Evolutionary conservation across 2,888 invertebrate species (phyloP), one percentile per base, ranked within the genome.

Genomic region (Chalcosyrphus nemorum): DNA sequence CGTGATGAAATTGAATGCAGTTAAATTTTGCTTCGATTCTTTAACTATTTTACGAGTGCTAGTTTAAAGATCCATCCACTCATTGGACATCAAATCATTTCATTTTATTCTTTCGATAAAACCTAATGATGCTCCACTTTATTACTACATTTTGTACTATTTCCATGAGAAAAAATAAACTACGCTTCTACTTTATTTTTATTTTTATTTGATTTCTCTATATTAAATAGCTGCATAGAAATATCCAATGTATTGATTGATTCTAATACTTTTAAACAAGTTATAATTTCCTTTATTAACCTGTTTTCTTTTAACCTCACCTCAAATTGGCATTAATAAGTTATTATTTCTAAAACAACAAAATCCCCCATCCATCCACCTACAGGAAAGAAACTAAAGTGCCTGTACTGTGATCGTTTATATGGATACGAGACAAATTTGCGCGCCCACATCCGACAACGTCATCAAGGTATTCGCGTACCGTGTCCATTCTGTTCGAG

Each of bases 351-450:
- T 84, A 84, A 84, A 84, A 80, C 82, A 84, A 84, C 70, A 80
- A 84, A 84, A 84, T 84, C 84, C 84, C 84, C 84, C 84, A 68
- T 84, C 78, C 74, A 84, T 84, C 84, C 84, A 74, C 84, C 84
- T 93, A 2, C 93, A 97, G 97, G 97, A 89, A 97, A 97, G 92
- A 97, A 97, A 92, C 93, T 97, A 90, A 97, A 97, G 93, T 97
- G 97, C 92, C 96, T 97, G 89, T 97, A 96, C 92, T 97, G 97
- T 93, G 97, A 97, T 92, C 94, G 97, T 90, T 93, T 97, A 84
- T 97, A 97, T 92, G 97, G 97, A 86, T 97, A 97, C 92, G 97
- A 97, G 93, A 97, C 97, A 89, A 97, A 97, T 92, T 92, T 97
- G 90, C 95, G 97, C 87, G 97, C 97, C 86, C 97, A 97, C 92